Conservation (phyloP, 2,888 invertebrate genomes). For the Griposia aprilina region DNA sequence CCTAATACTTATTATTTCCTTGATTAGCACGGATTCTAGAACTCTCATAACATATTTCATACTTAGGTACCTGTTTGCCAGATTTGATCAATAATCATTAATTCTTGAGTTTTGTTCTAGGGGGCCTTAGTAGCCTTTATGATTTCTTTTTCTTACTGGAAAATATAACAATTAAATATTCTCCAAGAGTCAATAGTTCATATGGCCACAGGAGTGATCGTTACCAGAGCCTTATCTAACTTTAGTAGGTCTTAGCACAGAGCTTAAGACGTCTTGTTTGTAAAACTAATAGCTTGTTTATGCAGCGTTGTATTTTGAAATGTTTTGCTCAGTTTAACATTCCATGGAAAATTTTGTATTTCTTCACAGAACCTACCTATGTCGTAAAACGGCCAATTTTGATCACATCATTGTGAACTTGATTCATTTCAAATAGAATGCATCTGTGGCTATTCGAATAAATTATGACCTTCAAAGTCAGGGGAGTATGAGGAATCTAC, state of each 20-base stretch:
- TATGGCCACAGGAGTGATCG: neutral
- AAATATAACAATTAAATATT: neutral
- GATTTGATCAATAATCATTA: neutral
- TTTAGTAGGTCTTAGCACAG: constrained; percentile 14
- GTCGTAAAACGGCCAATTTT: constrained; percentile 10
- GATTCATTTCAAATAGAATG: constrained; percentile 42
- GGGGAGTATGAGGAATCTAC: constrained; percentile 66
- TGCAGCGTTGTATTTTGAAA: constrained; percentile 35
- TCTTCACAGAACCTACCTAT: constrained; percentile 15
- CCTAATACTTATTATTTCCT: neutral
- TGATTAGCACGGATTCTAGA: too few relatives aligned
- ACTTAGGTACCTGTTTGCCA: neutral
- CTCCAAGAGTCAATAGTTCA: constrained; percentile 36
- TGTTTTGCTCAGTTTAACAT: constrained; percentile 19
- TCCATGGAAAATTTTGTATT: constrained; percentile 29
- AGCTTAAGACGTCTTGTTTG: constrained; percentile 23
- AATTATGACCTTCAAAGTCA: constrained; percentile 65
- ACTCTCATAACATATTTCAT: neutral
- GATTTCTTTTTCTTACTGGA: neutral
- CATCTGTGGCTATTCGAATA: constrained; percentile 23
- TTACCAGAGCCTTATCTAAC: constrained; percentile 46
- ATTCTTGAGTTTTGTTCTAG: neutral
- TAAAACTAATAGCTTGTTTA: constrained; percentile 16
- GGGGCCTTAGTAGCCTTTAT: neutral
- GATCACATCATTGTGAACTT: constrained; percentile 39